Percentiles rank a stretch among this genome's conserved stretches.
Conservation (phyloP, 2,888 invertebrate species). For the Schizaphis graminum region DNA sequence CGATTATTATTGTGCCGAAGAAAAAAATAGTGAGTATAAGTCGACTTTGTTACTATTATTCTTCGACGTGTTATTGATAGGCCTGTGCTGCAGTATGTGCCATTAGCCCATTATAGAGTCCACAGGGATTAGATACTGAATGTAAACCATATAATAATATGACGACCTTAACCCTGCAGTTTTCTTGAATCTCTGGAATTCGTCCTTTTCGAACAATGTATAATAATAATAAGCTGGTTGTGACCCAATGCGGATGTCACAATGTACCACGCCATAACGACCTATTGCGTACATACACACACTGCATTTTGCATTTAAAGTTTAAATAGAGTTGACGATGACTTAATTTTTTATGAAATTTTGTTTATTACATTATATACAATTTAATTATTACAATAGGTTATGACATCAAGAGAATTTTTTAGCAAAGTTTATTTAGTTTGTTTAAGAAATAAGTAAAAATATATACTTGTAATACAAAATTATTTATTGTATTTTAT, state of each 20-base stretch:
- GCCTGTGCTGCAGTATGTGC: neutral
- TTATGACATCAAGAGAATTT: neutral
- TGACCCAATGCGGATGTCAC: neutral
- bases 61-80: neutral
- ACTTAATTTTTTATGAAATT: too few species aligned
- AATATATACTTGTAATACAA: neutral
- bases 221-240: neutral
- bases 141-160: neutral
- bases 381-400: too few species aligned
- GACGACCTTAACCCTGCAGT: slow-evolving; percentile 2
- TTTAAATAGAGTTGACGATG: too few species aligned
- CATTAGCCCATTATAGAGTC: neutral
- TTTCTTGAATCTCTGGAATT: neutral
- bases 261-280: neutral
- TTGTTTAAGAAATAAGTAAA: neutral
- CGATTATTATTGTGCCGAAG: neutral
- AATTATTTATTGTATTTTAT: neutral
- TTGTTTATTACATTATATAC: too few species aligned
- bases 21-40: neutral
- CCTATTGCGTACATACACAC: neutral
- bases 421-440: neutral
- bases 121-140: neutral
- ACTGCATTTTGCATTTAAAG: neutral
- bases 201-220: neutral
- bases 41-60: neutral